phyloP scores from a whole-genome alignment of 2,888 invertebrate genomes.

The Eristalinus sepulchralis region DNA sequence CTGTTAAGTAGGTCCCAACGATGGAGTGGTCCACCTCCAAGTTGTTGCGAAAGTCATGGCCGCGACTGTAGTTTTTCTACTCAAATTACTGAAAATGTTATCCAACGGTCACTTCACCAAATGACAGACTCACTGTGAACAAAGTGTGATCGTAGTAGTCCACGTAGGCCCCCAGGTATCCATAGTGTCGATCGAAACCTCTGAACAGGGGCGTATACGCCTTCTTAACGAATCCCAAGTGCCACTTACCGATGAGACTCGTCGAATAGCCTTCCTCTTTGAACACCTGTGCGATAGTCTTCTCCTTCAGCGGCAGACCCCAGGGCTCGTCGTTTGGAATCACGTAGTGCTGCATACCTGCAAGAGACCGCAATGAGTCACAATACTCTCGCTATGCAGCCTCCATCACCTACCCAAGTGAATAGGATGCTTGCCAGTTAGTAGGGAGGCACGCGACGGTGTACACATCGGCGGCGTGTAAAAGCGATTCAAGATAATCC shows the following conservation, averaged over 20 bases:
- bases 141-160: constrained; percentile 89
- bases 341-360: constrained; percentile 88
- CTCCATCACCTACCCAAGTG: constrained; percentile 83
- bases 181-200: constrained; percentile 91
- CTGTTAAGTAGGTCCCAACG: constrained; percentile 85
- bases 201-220: constrained; percentile 85
- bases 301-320: constrained; percentile 87
- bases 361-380: background rate
- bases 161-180: constrained; percentile 91
- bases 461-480: constrained; percentile 93
- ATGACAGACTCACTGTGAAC: constrained; percentile 77
- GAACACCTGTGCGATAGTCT: constrained; percentile 86
- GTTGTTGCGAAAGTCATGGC: constrained; percentile 83
- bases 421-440: constrained; percentile 94
- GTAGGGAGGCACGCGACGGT: constrained; percentile 90
- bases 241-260: constrained; percentile 95
- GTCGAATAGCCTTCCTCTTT: constrained; percentile 89
- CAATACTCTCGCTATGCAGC: background rate
- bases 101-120: background rate
- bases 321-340: constrained; percentile 86
- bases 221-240: constrained; percentile 88
- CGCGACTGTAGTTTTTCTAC: constrained; percentile 74
- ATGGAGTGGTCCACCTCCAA: constrained; percentile 81
- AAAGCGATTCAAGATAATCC: constrained; percentile 89
- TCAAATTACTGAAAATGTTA: background rate